Conservation (phyloP, 2,888 invertebrate species). For the Metellina segmentata region DNA sequence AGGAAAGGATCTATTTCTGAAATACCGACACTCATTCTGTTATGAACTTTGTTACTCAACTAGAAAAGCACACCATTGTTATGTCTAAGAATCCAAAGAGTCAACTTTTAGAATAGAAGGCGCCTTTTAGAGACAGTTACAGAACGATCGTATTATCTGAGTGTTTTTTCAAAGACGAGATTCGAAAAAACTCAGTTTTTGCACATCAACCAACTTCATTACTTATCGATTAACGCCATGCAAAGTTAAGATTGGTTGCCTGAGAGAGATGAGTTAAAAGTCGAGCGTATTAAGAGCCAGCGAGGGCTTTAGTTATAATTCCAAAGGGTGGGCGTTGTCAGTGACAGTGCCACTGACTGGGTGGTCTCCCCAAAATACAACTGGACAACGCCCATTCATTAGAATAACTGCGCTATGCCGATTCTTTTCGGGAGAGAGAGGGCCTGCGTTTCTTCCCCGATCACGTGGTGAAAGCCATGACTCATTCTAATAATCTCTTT, state of each 20-base stretch:
- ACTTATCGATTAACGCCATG: conserved; percentile 64
- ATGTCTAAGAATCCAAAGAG: no score
- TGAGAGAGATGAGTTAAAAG: conserved; percentile 42
- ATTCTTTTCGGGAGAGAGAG: conserved; percentile 47
- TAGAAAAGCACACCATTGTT: no score
- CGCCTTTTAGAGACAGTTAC: not conserved
- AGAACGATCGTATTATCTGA: not conserved
- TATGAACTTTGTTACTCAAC: no score
- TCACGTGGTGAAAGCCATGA: conserved; percentile 47
- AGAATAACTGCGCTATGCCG: conserved; percentile 76
- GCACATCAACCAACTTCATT: conserved; percentile 46
- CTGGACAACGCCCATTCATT: conserved; percentile 76
- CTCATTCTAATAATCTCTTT: conserved; percentile 26
- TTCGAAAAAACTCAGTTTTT: conserved; percentile 11
- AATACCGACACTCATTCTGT: no score
- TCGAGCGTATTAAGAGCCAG: conserved; percentile 37
- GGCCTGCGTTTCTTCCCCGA: conserved; percentile 44
- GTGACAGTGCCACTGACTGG: conserved; percentile 67
- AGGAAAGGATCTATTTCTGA: no score
- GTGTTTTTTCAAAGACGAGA: not conserved
- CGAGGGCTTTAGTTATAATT: conserved; percentile 68
- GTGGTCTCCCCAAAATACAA: conserved; percentile 72
- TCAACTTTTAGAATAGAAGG: no score
- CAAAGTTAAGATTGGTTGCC: conserved; percentile 28
- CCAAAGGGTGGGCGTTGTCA: conserved; percentile 73